Evolutionary conservation across 2,797 vertebrate species (phyloP).

Genomic region (Sebastes hopkinsi): DNA sequence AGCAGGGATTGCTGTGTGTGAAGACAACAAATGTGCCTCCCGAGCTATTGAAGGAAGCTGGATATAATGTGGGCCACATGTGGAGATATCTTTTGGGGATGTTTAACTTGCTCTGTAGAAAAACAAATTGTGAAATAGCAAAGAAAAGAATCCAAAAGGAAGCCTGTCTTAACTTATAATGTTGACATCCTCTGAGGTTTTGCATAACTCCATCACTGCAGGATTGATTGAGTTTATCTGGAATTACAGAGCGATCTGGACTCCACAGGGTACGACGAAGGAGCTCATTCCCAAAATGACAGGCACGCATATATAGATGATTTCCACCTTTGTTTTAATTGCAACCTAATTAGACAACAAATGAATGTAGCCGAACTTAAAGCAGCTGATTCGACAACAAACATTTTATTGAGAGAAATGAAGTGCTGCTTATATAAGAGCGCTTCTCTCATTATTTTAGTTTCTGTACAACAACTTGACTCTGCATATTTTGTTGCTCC

Average conservation of each 20-base stretch:
- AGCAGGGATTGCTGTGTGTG: no score
- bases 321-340: conserved; percentile 33
- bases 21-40: not conserved
- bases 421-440: not conserved
- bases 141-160: not conserved
- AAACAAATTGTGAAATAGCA: not conserved
- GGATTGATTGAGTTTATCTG: conserved; percentile 25
- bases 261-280: not conserved
- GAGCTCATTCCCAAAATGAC: conserved; percentile 8
- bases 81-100: not conserved
- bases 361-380: not conserved
- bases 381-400: conserved; percentile 13
- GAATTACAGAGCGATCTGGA: conserved; percentile 16
- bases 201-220: not conserved
- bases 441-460: not conserved
- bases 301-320: not conserved
- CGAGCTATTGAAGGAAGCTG: not conserved
- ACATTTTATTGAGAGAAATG: not conserved
- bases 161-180: no score
- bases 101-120: not conserved
- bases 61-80: no score
- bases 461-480: not conserved
- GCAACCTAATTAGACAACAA: conserved; percentile 17
- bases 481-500: not conserved
- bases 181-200: not conserved